Conservation (phyloP, 2,113 vertebrate genomes). For the Syrrhaptes paradoxus region DNA sequence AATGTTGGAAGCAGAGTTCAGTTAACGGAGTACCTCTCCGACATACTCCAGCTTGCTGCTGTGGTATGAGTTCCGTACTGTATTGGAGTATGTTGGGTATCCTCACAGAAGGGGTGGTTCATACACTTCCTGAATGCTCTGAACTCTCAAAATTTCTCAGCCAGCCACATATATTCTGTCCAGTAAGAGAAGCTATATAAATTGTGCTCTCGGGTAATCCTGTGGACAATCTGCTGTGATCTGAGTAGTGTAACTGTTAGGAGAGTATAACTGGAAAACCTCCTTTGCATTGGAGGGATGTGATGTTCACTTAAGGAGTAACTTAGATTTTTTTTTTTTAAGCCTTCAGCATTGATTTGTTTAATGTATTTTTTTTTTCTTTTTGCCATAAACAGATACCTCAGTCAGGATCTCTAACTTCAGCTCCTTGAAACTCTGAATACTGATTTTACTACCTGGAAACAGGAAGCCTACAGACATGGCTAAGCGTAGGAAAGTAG, state of each 20-base stretch:
- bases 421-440: neutral
- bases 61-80: neutral
- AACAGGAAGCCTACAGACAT: neutral
- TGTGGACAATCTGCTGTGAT: neutral
- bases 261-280: slow-evolving; percentile 35
- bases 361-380: neutral
- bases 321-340: neutral
- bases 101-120: neutral
- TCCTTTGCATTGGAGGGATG: neutral
- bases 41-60: neutral
- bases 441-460: neutral
- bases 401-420: slow-evolving; percentile 53
- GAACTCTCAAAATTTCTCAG: neutral
- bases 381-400: slow-evolving; percentile 48
- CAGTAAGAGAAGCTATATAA: neutral
- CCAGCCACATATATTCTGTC: neutral
- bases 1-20: neutral
- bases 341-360: neutral
- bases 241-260: neutral
- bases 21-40: neutral
- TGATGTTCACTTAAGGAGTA: neutral
- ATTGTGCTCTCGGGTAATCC: neutral
- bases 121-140: neutral
- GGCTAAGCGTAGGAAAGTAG: neutral
- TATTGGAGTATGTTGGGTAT: neutral